Evolutionary conservation across 2,797 vertebrate genomes (phyloP).

Genomic region (Xiphorhynchus erythropygius): DNA sequence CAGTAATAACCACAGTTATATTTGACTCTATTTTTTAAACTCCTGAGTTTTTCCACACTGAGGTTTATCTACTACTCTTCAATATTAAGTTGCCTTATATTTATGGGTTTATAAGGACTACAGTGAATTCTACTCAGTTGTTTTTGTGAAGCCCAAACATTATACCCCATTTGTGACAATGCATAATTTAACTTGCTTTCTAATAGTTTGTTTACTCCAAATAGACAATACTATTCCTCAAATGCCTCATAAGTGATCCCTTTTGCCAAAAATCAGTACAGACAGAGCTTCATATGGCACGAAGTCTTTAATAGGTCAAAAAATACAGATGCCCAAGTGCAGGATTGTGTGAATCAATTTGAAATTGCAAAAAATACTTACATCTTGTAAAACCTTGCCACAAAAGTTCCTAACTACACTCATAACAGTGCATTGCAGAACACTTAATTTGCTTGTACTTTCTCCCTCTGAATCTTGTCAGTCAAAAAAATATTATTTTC

Average conservation of each 20-base stretch:
- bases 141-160: neutral
- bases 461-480: conserved; percentile 70
- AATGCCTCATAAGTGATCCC: neutral
- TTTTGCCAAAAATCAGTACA: neutral
- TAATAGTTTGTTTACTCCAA: neutral
- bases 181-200: neutral
- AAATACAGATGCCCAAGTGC: accelerated
- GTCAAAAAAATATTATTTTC: conserved; percentile 59
- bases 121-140: neutral
- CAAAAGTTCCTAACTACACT: neutral
- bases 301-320: neutral
- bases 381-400: neutral
- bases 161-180: neutral
- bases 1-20: neutral
- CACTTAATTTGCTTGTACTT: conserved; percentile 32
- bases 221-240: neutral
- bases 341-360: neutral
- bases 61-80: neutral
- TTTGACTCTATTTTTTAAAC: neutral
- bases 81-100: neutral
- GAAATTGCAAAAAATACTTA: neutral
- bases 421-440: neutral
- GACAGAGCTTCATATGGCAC: neutral
- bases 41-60: neutral
- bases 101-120: neutral